phyloP scores from a whole-genome alignment of 2,113 vertebrate species.

The Vulpes lagopus region DNA sequence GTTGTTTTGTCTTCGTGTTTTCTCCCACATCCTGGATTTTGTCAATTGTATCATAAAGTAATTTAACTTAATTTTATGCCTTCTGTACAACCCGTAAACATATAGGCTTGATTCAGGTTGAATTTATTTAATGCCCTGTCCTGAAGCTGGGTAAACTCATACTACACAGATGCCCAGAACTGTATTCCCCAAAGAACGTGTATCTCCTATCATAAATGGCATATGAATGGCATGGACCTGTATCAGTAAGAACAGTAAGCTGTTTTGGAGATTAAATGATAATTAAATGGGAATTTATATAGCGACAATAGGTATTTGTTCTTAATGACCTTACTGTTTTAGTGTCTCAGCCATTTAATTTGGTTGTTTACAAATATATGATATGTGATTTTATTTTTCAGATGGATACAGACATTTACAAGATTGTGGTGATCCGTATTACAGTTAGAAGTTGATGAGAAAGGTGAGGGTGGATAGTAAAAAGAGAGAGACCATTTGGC shows the following conservation, averaged over 20 bases:
- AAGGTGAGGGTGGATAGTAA: conserved; percentile 62
- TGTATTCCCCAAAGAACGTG: conserved; percentile 22
- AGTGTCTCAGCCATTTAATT: conserved; percentile 51
- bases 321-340: conserved; percentile 49
- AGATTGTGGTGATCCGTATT: conserved; percentile 67
- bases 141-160: conserved; percentile 50
- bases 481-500: background rate
- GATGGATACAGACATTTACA: conserved; percentile 76
- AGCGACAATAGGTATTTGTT: conserved; percentile 41
- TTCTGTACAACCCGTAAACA: background rate
- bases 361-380: conserved; percentile 61
- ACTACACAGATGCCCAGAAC: background rate
- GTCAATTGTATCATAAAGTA: conserved; percentile 44
- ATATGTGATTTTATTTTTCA: conserved; percentile 75
- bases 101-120: conserved; percentile 32
- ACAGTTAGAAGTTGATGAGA: conserved; percentile 73
- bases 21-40: conserved; percentile 46
- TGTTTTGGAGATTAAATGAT: conserved; percentile 50
- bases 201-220: conserved; percentile 18
- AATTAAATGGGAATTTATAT: conserved; percentile 21
- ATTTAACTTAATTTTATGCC: conserved; percentile 45
- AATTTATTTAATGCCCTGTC: conserved; percentile 38
- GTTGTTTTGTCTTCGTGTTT: conserved; percentile 53
- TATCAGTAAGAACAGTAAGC: conserved; percentile 47
- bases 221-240: background rate